Base-by-base conservation (phyloP, 1,140 invertebrate genomes). In the Leptinotarsa texana region DNA sequence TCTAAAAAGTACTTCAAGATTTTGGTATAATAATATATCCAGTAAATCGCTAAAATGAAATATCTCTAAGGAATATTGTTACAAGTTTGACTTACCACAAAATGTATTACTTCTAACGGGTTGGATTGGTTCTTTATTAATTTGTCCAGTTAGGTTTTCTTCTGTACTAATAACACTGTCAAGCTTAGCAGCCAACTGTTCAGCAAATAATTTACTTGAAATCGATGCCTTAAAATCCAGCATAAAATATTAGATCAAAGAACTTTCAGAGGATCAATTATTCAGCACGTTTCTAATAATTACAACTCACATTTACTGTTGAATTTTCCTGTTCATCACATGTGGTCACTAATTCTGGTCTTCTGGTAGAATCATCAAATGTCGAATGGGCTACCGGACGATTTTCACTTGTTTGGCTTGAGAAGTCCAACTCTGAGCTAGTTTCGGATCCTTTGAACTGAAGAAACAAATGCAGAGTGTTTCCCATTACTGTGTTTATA, bases 121-220 rank as follows among this genome's bases (percentile, higher is more conserved):
- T 68, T 82, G 78, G 13, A 83, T 80, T 2, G 80, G 82, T 42
- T 79, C 77, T 21, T 24, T 82, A 66, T 83, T 83, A 3, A 82
- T 76, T 72, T 79, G 77, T 74, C 81, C 78, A 13, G 63, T 15
- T 5, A 42, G 61, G 22, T 62, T 47, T 63, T 27, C 74, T 11
- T 75, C 74, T 33, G 75, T 76, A 63, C 15, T 83, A 76, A 86
- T 69, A 63, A 87, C 87, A 69, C 83, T 88, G 13, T 87, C 88
- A 4, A 91, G 82, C 79, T 89, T 87, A 61, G 89, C 87, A 3
- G 89, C 89, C 65, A 92, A 82, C 79, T 91, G 89, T 69, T 89
- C 89, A 0, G 90, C 90, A 80, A 91, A 89, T 77, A 86, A 88
- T 57, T 69, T 74, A 70, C 63, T 78, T 8, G 77, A 75, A 51